Base-by-base conservation (phyloP, 2,797 vertebrate genomes). In the Tenualosa thibaudeaui region DNA sequence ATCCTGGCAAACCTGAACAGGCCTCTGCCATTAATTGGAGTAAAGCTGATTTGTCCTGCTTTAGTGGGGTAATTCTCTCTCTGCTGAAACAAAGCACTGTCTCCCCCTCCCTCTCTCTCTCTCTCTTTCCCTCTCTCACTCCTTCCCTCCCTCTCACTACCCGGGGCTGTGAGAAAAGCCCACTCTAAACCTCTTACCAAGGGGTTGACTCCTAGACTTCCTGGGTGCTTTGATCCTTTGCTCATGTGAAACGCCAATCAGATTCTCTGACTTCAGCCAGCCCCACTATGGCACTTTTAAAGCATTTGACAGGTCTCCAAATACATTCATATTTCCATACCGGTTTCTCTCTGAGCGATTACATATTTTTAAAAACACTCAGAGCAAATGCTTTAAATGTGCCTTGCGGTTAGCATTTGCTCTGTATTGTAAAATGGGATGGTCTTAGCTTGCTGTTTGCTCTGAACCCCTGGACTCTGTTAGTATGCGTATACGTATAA, bases 231-330 rank as follows among this genome's bases (percentile, higher is more conserved):
- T 78, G 81, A 82, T 83, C 60, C 81, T 22, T 0, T 60, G 54
- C 83, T 84, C 71, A 3, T 68, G 65, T 37, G 26, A 68, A 58
- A 78, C 22, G 58, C 26, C 65, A 86, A 78, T 56, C 54, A 53
- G 24, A 24, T 22, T 60, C 10, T 75, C 81, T 81, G 62, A 46
- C 82, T 78, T 65, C 53, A 49, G 40, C 40, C 68, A 15, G 49
- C 62, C 86, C 51, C 81, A 82, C 89, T 85, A 86, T 26, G 78
- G 49, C 65, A 56, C 84, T n/a, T 86, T 88, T 93, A 93, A 94
- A 94, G 92, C 92, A 91, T 86, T 56, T 81, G 7, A n/a, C 46
- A 13, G 51, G 8, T 10, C 83, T 83, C 43, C 58, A 40, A 83
- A 84, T 31, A 81, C 15, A 58, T 50, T 22, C 26, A 26, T 31